Evolutionary conservation across 1,140 invertebrate species (phyloP), one percentile per base, ranked within the genome.

Genomic region (Steinernema feltiae): DNA sequence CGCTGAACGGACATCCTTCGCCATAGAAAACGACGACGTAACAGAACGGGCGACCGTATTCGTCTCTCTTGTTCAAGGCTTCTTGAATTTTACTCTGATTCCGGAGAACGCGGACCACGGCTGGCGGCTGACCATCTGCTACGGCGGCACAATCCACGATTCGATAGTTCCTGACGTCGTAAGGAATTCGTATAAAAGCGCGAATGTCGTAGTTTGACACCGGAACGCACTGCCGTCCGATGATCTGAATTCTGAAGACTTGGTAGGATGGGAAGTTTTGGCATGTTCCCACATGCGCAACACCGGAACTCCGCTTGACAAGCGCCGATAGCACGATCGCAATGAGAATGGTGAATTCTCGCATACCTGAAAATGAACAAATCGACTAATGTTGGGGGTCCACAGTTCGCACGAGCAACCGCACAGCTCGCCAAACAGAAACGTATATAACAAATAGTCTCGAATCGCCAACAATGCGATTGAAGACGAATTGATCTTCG

Each of bases 21-120:
- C 53, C 53, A 63, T 63, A 63, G 24, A 63, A 63, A 27, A 63
- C 53, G 53, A 63, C 53, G 24, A 63, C 24, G 24, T 63, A n/a
- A 21, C 53, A 63, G 53, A 17, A 63, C 12, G 53, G 24, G 12
- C 53, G 12, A 3, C 53, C 53, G 24, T n/a, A 63, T 7, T 15
- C 3, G 53, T 63, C 53, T 27, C 24, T 63, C 53, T 27, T 63
- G 12, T 7, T 21, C 2, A 63, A 21, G 7, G 53, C 53, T n/a
- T 63, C 53, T 63, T 63, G 53, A 27, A 63, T 3, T 3, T 17
- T 3, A 21, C 53, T 63, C 7, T 15, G 7, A 21, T 63, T 63
- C 12, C 12, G 12, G 15, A 63, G 7, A 63, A 63, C 53, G 7
- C 24, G 53, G 3, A 63, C 15, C 15, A 21, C 3, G 2, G 15